Percentiles rank a stretch among this genome's conserved stretches.
These are phyloP conservation scores for Trachelus stipa DNA, from an alignment of 2,888 invertebrate species.

Conservation along the genomic window DNA sequence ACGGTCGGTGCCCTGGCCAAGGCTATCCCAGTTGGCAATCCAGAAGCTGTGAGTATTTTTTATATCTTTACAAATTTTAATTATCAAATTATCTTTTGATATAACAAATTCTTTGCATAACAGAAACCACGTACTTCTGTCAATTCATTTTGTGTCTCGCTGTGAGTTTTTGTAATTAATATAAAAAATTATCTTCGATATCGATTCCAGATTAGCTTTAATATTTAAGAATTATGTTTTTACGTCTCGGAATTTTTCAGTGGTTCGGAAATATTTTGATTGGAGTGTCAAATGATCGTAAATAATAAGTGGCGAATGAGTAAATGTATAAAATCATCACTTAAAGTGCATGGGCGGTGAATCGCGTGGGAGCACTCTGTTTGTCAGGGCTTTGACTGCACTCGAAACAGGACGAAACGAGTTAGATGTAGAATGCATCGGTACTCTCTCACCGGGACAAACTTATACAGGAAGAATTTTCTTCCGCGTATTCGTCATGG, in stretches of 20 bases:
- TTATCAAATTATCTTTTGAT: not conserved
- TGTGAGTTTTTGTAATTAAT: not conserved
- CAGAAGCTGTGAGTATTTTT: slow-evolving; percentile 58
- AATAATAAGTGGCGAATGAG: not conserved
- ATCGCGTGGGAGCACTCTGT: slow-evolving; percentile 17
- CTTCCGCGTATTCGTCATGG: not conserved
- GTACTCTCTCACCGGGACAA: not conserved
- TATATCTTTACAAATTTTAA: not conserved
- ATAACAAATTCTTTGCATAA: not conserved
- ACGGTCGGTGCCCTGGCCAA: slow-evolving; percentile 42
- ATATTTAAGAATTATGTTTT: not conserved
- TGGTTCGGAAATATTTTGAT: not conserved
- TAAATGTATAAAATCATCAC: not conserved
- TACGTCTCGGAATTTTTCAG: not conserved
- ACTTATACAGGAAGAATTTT: not conserved
- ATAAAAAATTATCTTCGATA: not conserved
- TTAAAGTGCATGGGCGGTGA: slow-evolving; percentile 17
- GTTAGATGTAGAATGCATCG: not conserved
- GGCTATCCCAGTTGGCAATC: slow-evolving; percentile 59
- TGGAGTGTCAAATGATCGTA: not conserved
- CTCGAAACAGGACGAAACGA: not conserved
- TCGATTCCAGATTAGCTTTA: not conserved
- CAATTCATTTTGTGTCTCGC: not conserved
- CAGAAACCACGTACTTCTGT: not conserved
- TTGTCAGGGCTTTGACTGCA: slow-evolving; percentile 36